phyloP scores from a whole-genome alignment of 2,888 invertebrate species.

The Piscicola geometra region DNA sequence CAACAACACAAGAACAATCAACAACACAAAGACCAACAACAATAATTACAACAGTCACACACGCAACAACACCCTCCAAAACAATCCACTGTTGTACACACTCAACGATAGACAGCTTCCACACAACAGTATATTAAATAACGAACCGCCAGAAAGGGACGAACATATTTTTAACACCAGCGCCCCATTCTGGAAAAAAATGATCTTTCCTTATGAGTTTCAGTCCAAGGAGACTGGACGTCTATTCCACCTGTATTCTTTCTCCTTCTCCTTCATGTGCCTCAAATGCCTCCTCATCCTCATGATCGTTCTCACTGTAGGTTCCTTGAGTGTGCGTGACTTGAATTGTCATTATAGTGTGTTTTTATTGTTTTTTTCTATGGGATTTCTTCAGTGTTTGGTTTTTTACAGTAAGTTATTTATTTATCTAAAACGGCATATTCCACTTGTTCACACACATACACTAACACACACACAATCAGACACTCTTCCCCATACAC shows the following conservation, averaged over 20 bases:
- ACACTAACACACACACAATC: no score
- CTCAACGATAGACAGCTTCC: not conserved
- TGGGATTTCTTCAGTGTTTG: not conserved
- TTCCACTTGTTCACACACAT: no score
- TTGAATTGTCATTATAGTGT: not conserved
- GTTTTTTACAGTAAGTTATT: no score
- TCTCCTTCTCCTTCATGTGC: conserved; percentile 19
- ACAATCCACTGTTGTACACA: not conserved
- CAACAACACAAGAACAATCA: no score
- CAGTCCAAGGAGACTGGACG: conserved; percentile 22
- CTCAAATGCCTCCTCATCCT: conserved; percentile 30
- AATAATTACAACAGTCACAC: conserved; percentile 1
- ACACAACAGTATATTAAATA: no score
- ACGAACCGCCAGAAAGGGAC: no score
- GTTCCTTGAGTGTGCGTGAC: not conserved
- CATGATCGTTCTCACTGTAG: conserved; percentile 29
- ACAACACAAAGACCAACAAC: not conserved
- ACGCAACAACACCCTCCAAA: not conserved
- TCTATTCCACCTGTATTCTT: conserved; percentile 21
- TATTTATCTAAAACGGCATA: no score
- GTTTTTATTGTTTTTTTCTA: not conserved
- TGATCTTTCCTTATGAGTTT: conserved; percentile 27
- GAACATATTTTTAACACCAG: no score
- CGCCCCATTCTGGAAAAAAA: not conserved
- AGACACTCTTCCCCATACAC: not conserved